Percentiles rank a stretch among this genome's conserved stretches.
phyloP scores from a whole-genome alignment of 1,140 invertebrate species.

The Anadara kagoshimensis region DNA sequence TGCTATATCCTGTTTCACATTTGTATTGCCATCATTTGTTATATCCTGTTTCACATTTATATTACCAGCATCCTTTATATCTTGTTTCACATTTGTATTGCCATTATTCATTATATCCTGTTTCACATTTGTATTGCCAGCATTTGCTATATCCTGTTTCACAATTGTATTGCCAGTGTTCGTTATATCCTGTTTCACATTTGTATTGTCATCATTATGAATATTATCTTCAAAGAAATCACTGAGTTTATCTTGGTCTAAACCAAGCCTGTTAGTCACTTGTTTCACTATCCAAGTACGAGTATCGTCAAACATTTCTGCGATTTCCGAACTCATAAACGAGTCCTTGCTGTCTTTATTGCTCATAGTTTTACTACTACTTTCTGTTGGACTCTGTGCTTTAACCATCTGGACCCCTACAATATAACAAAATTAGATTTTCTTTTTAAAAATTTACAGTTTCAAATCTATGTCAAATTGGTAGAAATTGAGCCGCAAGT shows the following conservation, averaged over 20 bases:
- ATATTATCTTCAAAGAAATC: slow-evolving; percentile 40
- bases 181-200: neutral
- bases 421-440: slow-evolving; percentile 11
- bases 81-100: neutral
- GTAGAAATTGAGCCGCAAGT: no score
- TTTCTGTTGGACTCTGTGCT: slow-evolving; percentile 34
- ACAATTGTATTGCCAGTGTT: neutral
- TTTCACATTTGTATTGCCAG: slow-evolving; percentile 3
- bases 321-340: slow-evolving; percentile 31
- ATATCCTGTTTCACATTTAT: neutral
- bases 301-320: slow-evolving; percentile 17
- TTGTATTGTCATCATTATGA: slow-evolving; percentile 5
- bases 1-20: neutral
- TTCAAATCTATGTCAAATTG: no score
- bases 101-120: neutral
- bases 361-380: slow-evolving; percentile 41
- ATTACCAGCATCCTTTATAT: no score
- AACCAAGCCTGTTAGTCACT: neutral
- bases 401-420: slow-evolving; percentile 48
- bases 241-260: slow-evolving; percentile 3
- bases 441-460: no score
- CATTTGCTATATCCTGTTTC: slow-evolving; percentile 6
- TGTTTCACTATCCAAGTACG: slow-evolving; percentile 21
- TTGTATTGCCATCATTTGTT: neutral
- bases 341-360: slow-evolving; percentile 57